Base-by-base conservation (phyloP, 37 sponge, comb jelly and placozoan species). In the Amphimedon queenslandica region DNA sequence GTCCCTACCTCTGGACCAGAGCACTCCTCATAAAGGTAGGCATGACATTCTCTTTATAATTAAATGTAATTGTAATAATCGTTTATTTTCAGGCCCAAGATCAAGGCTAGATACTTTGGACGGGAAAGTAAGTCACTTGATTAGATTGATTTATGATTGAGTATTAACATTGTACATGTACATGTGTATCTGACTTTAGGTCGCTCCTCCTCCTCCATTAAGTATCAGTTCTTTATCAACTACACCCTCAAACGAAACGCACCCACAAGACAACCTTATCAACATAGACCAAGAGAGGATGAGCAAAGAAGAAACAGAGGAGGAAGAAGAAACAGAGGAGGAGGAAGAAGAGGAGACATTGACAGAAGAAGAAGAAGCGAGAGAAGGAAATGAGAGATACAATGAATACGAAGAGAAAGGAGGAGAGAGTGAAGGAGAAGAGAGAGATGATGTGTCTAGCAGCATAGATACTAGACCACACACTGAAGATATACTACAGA, bases 271-370 rank as follows among this genome's bases (percentile, higher is more conserved):
- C 53, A 47, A 47, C 53, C 8, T 47, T 47, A 47, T 47, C 53
- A 47, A 13, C 13, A 47, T 18, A 47, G 13, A 47, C 53, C 13
- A 8, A 47, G 13, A 71, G 32, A 23, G 55, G 27, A 33, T 30
- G 27, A 31, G 57, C 34, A 56, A 71, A 71, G 55, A 32, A 42
- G 57, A 71, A 65, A 11, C 60, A 29, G 60, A 58, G n/a, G 36
- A 34, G 29, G 66, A 65, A 65, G 36, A 32, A 27, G 72, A 70
- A n/a, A 25, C n/a, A 27, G 57, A 40, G 32, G 72, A 51, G 27
- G 56, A 71, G 72, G 30, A 51, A 37, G 72, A 40, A 53, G 72
- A 23, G 29, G 55, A 40, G 34, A 43, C 56, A 53, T n/a, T 27
- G 29, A 71, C 53, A 47, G 13, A 47, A 47, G 13, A 18, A 24